Percentiles rank a stretch among this genome's conserved stretches.
Evolutionary conservation across 2,797 vertebrate genomes (phyloP).

Genomic region (Cetoscarus ocellatus): DNA sequence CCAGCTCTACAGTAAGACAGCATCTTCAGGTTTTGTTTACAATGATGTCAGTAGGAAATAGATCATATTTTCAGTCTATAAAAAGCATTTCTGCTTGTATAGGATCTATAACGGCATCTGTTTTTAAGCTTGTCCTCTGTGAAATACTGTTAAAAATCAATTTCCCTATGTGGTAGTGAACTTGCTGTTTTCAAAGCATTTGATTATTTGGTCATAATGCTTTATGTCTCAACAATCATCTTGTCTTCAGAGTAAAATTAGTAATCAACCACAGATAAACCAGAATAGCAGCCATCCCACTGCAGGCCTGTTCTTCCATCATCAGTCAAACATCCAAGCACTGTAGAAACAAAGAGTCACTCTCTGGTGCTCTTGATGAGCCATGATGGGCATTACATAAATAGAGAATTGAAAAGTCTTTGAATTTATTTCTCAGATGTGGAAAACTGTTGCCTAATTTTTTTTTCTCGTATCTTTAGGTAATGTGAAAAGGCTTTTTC

Average conservation of each 20-base stretch:
- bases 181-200: not conserved
- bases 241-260: slow-evolving; percentile 4
- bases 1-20: too few relatives aligned
- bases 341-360: not conserved
- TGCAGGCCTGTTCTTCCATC: not conserved
- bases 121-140: too few relatives aligned
- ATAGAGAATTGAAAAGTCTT: not conserved
- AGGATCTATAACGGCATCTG: too few relatives aligned
- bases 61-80: too few relatives aligned
- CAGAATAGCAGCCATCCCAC: not conserved
- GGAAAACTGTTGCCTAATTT: not conserved
- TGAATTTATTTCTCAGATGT: not conserved
- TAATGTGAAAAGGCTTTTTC: slow-evolving; percentile 26
- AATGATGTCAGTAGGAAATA: too few relatives aligned
- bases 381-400: not conserved
- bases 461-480: slow-evolving; percentile 5
- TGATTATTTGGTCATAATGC: not conserved
- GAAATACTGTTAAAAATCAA: too few relatives aligned
- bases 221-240: slow-evolving; percentile 7
- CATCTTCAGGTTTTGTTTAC: too few relatives aligned
- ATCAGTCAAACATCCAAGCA: not conserved
- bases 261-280: slow-evolving; percentile 5
- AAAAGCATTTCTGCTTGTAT: too few relatives aligned
- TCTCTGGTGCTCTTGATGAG: not conserved
- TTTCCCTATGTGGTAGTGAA: not conserved